These are phyloP conservation scores for Dicranocentrus wangi DNA, from an alignment of 2,888 invertebrate genomes.

Conservation along the genomic window DNA sequence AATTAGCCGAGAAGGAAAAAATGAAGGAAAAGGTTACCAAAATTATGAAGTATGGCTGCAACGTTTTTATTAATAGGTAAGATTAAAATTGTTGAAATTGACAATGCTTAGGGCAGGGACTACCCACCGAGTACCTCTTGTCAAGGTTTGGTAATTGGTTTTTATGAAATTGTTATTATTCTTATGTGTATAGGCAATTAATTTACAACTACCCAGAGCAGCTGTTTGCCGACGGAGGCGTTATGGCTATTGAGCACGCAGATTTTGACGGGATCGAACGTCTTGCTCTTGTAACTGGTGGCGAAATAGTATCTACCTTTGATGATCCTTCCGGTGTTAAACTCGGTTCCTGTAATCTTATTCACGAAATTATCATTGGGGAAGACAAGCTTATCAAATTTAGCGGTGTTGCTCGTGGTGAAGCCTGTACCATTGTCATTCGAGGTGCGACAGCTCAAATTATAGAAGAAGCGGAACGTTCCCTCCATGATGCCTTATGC, in stretches of 20 bases:
- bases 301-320: constrained; percentile 98
- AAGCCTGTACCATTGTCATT: constrained; percentile 97
- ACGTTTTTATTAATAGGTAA: constrained; percentile 96
- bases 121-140: no score
- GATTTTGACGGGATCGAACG: constrained; percentile 99
- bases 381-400: constrained; percentile 96
- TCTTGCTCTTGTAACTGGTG: constrained; percentile 96
- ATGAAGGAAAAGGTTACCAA: constrained; percentile 99
- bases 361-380: constrained; percentile 98
- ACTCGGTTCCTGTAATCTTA: constrained; percentile 93
- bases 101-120: no score
- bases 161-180: no score
- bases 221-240: constrained; percentile 96
- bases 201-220: constrained; percentile 99
- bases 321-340: constrained; percentile 93
- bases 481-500: constrained; percentile 97
- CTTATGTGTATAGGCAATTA: no score
- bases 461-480: constrained; percentile 98
- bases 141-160: no score
- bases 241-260: constrained; percentile 99
- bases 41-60: constrained; percentile 94
- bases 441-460: constrained; percentile 99
- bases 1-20: constrained; percentile 98
- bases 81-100: background rate
- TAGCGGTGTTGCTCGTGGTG: constrained; percentile 93